These are phyloP conservation scores for Sapayoa aenigma DNA, from an alignment of 2,113 vertebrate species.

Conservation along the genomic window DNA sequence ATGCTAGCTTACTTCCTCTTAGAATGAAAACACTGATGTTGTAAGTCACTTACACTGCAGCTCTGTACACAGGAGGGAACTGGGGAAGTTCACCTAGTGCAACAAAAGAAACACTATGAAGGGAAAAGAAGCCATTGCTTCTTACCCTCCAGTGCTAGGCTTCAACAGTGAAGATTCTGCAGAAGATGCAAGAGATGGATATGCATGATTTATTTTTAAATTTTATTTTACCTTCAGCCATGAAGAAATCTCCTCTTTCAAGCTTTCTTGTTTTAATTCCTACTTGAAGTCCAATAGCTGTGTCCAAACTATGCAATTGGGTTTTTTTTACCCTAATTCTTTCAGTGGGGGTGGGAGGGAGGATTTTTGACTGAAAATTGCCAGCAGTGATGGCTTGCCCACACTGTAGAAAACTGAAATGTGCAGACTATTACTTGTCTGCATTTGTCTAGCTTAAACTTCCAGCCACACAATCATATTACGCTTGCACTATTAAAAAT, in stretches of 20 bases:
- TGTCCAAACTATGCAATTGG: background rate
- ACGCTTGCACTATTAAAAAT: background rate
- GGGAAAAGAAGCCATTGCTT: background rate
- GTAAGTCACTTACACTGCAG: constrained; percentile 40
- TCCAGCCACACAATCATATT: background rate
- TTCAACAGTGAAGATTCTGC: background rate
- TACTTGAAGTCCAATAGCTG: background rate
- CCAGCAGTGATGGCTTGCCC: background rate
- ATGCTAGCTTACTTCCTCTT: constrained; percentile 40
- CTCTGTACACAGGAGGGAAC: constrained; percentile 2
- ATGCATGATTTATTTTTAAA: background rate
- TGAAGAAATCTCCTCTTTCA: background rate
- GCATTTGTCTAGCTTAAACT: background rate
- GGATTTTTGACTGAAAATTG: background rate
- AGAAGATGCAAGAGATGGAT: background rate
- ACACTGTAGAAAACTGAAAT: background rate
- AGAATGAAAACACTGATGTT: constrained; percentile 45
- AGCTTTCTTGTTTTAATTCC: background rate
- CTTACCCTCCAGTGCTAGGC: background rate
- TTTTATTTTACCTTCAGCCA: background rate
- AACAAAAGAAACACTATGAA: background rate
- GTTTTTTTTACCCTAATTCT: background rate
- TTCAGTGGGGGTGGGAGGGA: background rate
- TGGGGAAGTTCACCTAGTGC: background rate
- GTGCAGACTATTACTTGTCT: background rate